Evolutionary conservation across 1,140 invertebrate genomes (phyloP), one percentile per base, ranked within the genome.

Genomic region (Drosophila jambulina): DNA sequence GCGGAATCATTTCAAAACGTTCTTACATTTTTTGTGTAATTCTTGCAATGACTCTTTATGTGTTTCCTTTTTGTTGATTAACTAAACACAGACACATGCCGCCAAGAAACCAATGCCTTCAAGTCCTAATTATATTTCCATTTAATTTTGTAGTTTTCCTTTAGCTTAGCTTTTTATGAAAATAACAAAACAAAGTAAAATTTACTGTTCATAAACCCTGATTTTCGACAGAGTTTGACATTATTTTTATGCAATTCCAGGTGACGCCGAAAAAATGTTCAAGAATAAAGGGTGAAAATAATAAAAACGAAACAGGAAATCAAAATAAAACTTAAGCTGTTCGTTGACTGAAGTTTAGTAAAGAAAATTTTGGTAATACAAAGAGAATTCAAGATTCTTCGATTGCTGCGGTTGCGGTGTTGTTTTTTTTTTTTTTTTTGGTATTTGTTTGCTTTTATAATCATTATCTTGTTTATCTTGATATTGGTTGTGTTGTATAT

Each of bases 61-160:
- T 64, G 58, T 59, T 72, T 65, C 49, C 61, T 70, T 78, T 42
- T 64, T 60, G 19, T 60, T 68, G 27, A 25, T 60, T 54, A 56
- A 69, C 58, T 79, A 75, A 91, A 80, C 70, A 72, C 80, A 87
- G 78, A 87, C 90, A 93, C 91, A 93, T 93, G 91, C 92, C 91
- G 88, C 93, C 93, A 94, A 94, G 93, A 93, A 94, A 93, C 93
- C 93, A 94, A 94, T 93, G 93, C 93, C 93, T 93, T 93, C 92
- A 61, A 80, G 60, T 86, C 75, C 77, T 68, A 56, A 83, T 75
- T 49, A 12, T 49, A 32, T 42, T 43, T 23, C 36, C 21, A 67
- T 48, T 75, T 42, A 23, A 45, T 60, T 61, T 75, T 63, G 17
- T 21, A 58, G n/a, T 45, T 67, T 43, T 68, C 25, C 19, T 65